Evolutionary conservation across 1,140 invertebrate genomes (phyloP).

Genomic region (Antheraea mylitta): DNA sequence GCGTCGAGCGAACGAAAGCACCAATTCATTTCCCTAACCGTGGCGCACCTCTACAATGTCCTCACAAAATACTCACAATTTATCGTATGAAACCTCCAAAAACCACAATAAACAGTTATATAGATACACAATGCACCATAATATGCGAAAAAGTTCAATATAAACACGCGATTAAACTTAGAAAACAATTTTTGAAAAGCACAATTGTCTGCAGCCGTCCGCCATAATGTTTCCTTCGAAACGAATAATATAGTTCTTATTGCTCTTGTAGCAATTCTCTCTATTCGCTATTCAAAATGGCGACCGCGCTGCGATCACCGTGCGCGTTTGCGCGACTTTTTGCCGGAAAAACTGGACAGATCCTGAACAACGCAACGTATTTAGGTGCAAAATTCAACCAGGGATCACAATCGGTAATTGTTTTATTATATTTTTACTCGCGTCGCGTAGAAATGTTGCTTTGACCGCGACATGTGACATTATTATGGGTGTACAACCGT

Average conservation of each 20-base stretch:
- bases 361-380: constrained; percentile 69
- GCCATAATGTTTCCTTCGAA: constrained; percentile 80
- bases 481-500: constrained; percentile 67
- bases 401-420: constrained; percentile 75
- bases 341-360: constrained; percentile 64
- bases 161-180: constrained; percentile 77
- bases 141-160: constrained; percentile 79
- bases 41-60: constrained; percentile 77
- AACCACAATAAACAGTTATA: constrained; percentile 73
- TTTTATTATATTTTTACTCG: constrained; percentile 67
- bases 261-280: constrained; percentile 76
- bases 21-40: constrained; percentile 79
- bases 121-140: constrained; percentile 73
- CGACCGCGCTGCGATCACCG: constrained; percentile 76
- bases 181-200: constrained; percentile 80
- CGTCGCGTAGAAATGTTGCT: constrained; percentile 61
- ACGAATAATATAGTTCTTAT: constrained; percentile 79
- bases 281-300: constrained; percentile 80
- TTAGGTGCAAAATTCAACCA: constrained; percentile 56
- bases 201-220: constrained; percentile 78
- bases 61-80: constrained; percentile 75
- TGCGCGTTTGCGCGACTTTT: constrained; percentile 75
- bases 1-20: constrained; percentile 78
- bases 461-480: constrained; percentile 78
- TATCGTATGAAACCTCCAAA: constrained; percentile 69